Evolutionary conservation across 1,140 invertebrate genomes (phyloP), one percentile per base, ranked within the genome.

Genomic region (Drosophila ficusphila): DNA sequence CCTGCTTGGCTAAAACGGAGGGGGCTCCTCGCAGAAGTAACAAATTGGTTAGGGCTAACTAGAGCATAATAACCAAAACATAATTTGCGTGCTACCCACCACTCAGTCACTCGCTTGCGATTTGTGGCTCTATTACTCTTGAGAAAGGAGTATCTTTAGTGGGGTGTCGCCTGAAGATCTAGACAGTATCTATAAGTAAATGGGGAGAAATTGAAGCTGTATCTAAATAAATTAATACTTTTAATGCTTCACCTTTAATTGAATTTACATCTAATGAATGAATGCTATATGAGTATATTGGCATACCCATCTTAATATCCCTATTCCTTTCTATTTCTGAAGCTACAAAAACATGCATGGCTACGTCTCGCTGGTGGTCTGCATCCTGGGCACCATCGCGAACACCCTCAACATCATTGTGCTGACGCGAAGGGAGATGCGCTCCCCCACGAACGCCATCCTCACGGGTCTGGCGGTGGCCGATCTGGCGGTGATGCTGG

Each of bases 351-450:
- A 82, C 23, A 75, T 90, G 65, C 89, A 90, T 18, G 89, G 89
- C 18, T 90, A 90, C 48, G 78, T 86, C 12, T 90, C 88, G 1
- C 58, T 90, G 41, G 77, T 90, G 3, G 96, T 99, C 25, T 99
- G 98, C 91, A 93, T 97, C n/a, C 96, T 98, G 78, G 98, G 98
- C 27, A 96, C 97, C 25, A 94, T 98, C 9, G 96, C 97, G 29
- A 99, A 99, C 90, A 93, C 96, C 2, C 94, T 99, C 62, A 99
- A 99, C 92, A 97, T 99, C 23, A 95, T 96, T 7, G 97, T 99
- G 3, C 92, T 99, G 14, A 98, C 97, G 0, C 94, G 97, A 2
- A 93, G 95, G 9, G 96, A 97, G 90, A 98, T 98, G 97, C 92
- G 78, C 1, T 96, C 95, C 2, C 94, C 97, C 0, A 97, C 96